Base-by-base conservation (phyloP, 35 echinoderm and acorn worm genomes). In the Ophiothrix spiculata region DNA sequence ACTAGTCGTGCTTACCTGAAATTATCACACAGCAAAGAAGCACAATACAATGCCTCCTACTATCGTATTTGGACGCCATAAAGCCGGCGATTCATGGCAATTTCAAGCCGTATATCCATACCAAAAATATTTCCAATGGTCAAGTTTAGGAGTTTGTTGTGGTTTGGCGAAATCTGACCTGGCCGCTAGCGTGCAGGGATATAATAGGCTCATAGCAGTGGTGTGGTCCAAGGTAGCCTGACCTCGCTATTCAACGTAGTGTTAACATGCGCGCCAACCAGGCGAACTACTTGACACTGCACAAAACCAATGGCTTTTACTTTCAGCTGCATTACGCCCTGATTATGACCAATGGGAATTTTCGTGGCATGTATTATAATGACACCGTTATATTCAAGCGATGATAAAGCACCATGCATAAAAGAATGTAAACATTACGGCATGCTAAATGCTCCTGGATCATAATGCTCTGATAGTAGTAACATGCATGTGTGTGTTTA, bases 271-370 rank as follows among this genome's bases (percentile, higher is more conserved):
- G 60, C 60, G 60, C 60, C 60, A 69, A 69, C 60, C 60, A 69
- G 60, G 60, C 60, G 60, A 69, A 69, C 60, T 69, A 69, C 60
- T 69, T 69, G 8, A 69, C 60, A 69, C 42, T 69, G 60, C 60
- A 69, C 60, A 69, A 69, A 69, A 69, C 60, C 60, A 69, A 69
- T 69, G 60, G 60, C 60, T 69, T 69, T 69, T 69, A 69, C 60
- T 69, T 69, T 69, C 29, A 69, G 17, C 29, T 4, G 6, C 60
- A 15, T 69, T 69, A 69, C 60, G 60, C 60, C 60, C 60, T n/a
- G 29, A 69, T 28, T 69, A 69, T 69, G 60, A n/a, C 8, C 60
- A 69, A 69, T 69, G 60, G 60, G 60, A 69, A 69, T 69, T 69
- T 49, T 10, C 17, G 6, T 6, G 60, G 60, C 60, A 4, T 69